Base-by-base conservation (phyloP, 2,888 invertebrate genomes). In the Drepanosiphum platanoidis region DNA sequence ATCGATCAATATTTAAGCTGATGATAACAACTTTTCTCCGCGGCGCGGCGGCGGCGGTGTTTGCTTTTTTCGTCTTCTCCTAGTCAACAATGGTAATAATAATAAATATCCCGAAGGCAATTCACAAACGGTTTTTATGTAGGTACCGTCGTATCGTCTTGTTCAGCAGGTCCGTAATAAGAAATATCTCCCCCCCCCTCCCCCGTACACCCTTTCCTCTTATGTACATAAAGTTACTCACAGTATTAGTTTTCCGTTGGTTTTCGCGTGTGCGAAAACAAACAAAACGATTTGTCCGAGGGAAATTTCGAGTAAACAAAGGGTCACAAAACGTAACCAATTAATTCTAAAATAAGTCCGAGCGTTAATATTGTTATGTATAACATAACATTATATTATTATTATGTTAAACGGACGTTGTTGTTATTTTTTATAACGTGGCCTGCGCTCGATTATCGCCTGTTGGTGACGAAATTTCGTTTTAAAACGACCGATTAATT, bases 101-200 rank as follows among this genome's bases (percentile, higher is more conserved):
- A 71, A 81, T 81, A 81, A 70, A 81, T 81, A 81, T 81, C 71
- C 39, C 70, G 39, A 71, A 81, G 81, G 81, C 71, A 81, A 81
- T 71, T 58, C 58, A 71, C 52, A 80, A 70, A 70, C 52, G 58
- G 36, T 81, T 81, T 70, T 81, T 81, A 71, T 71, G 58, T 79
- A 42, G 22, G 30, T 39, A 39, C n/a, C n/a, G n/a, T n/a, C 70
- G 71, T 71, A 81, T 81, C 58, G 58, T 71, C 70, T 81, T 71
- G 70, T 81, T 58, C 39, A 58, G 70, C 81, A 30, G 70, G 70
- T 22, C 34, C 18, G 22, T 58, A 81, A 81, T 58, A 81, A 70
- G 58, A 80, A 71, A 71, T 27, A 71, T 81, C 58, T 58, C 15
- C 39, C n/a, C n/a, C n/a, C n/a, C n/a, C n/a, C n/a, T n/a, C n/a